Base-by-base conservation (phyloP, 2,888 invertebrate genomes). In the Tenthredo mesomela region DNA sequence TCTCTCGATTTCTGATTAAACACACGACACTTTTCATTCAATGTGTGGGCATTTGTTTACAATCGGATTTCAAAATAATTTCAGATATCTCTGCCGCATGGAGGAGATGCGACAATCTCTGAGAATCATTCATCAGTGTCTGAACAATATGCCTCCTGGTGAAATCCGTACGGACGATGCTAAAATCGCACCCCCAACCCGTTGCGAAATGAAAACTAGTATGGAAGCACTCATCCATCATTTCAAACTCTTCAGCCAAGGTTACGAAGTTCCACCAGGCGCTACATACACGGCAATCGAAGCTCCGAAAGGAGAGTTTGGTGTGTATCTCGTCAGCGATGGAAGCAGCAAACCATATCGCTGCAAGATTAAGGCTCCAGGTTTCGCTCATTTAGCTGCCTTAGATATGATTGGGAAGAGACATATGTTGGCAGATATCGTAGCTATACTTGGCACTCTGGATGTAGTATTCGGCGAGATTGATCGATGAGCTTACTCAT, bases 171-270 rank as follows among this genome's bases (percentile, higher is more conserved):
- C 97, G 0, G 99, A 99, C 91, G 99, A 99, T 93, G 96, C 97
- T 61, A 99, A 99, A 94, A 95, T 99, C 2, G 96, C 97, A 0
- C 97, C 99, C 9, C 99, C 99, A 0, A 96, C 96, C 47, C 95
- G 99, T 73, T 95, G 96, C 70, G 99, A 99, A 94, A 99, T 99
- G 99, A 99, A 99, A 95, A 96, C 95, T 0, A 97, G 97, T 0
- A 99, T 99, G 99, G 99, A 99, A 92, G 97, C 99, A 0, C 94
- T 99, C 82, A 99, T 99, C 93, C 99, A 99, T 93, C 99, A 99
- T 94, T 99, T 99, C 94, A 99, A 99, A 94, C 94, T 99, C 88
- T 99, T 97, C 94, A 98, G 98, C 0, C 98, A 99, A 93, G 99
- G 99, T 0, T 99, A 97, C 94, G 97, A 98, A 92, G 99, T 99